A percentile compares a stretch with the other conserved stretches of the same genome.
Conservation (phyloP, 2,888 invertebrate species). For the Dicyrtomina minuta region DNA sequence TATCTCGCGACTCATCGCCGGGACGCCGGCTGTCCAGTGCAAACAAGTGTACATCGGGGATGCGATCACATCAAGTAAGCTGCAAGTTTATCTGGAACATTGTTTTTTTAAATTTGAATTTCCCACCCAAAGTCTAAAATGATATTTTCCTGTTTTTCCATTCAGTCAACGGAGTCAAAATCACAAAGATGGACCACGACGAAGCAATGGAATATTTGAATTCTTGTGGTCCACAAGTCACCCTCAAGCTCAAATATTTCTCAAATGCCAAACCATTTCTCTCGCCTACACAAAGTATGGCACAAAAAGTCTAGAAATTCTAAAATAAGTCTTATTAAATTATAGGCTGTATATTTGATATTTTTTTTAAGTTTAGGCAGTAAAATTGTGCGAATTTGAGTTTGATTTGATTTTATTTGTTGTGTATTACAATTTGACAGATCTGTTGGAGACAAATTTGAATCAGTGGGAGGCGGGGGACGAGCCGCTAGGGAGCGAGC, state of each 20-base stretch:
- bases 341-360: no score
- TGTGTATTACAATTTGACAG: no score
- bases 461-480: constrained; percentile 49
- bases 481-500: constrained; percentile 32
- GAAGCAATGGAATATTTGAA: constrained; percentile 90
- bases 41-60: constrained; percentile 95
- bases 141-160: no score
- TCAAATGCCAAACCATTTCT: constrained; percentile 93
- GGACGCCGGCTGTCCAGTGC: constrained; percentile 88
- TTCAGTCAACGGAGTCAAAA: constrained; percentile 81
- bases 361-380: no score
- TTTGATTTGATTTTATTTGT: no score
- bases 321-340: no score
- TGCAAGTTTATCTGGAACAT: no score
- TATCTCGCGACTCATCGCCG: constrained; percentile 93
- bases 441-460: constrained; percentile 48
- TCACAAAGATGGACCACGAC: constrained; percentile 88
- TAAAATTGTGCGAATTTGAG: no score
- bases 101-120: no score
- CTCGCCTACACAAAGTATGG: constrained; percentile 51
- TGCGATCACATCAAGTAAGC: constrained; percentile 85
- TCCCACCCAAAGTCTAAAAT: not conserved
- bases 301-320: constrained; percentile 29
- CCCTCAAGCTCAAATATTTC: constrained; percentile 91
- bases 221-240: constrained; percentile 82